Evolutionary conservation across 2,888 invertebrate genomes (phyloP).

Genomic region (Psococerastis gibbosa): DNA sequence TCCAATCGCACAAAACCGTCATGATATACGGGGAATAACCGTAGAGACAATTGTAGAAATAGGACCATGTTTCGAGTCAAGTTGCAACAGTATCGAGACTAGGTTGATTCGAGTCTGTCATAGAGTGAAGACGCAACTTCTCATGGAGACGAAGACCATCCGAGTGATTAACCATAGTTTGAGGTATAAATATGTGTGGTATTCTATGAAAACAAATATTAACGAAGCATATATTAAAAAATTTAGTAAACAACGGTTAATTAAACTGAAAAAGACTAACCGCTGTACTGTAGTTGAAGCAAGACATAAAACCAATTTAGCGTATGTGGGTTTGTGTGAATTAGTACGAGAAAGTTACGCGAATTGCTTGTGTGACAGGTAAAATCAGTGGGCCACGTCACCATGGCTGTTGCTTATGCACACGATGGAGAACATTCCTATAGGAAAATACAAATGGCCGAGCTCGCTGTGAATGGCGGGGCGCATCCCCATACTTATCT

Average conservation of each 20-base stretch:
- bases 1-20: slow-evolving; percentile 8
- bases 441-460: too few relatives aligned
- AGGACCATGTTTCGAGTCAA: too few relatives aligned
- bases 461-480: too few relatives aligned
- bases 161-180: slow-evolving; percentile 8
- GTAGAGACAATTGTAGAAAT: neutral
- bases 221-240: slow-evolving; percentile 9
- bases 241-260: slow-evolving; percentile 7
- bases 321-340: slow-evolving; percentile 5
- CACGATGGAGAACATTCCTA: too few relatives aligned
- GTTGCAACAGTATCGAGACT: too few relatives aligned
- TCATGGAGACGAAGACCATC: neutral
- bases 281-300: slow-evolving; percentile 2
- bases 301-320: slow-evolving; percentile 6
- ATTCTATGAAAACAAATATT: slow-evolving; percentile 8
- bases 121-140: neutral
- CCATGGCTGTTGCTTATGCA: too few relatives aligned
- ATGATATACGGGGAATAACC: neutral
- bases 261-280: slow-evolving; percentile 7
- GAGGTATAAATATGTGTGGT: slow-evolving; percentile 11
- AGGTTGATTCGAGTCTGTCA: neutral
- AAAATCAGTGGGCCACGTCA: too few relatives aligned
- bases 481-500: too few relatives aligned
- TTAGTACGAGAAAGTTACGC: neutral
- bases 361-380: neutral